Evolutionary conservation across 2,797 vertebrate species (phyloP).

Genomic region (Austrolebias charrua): DNA sequence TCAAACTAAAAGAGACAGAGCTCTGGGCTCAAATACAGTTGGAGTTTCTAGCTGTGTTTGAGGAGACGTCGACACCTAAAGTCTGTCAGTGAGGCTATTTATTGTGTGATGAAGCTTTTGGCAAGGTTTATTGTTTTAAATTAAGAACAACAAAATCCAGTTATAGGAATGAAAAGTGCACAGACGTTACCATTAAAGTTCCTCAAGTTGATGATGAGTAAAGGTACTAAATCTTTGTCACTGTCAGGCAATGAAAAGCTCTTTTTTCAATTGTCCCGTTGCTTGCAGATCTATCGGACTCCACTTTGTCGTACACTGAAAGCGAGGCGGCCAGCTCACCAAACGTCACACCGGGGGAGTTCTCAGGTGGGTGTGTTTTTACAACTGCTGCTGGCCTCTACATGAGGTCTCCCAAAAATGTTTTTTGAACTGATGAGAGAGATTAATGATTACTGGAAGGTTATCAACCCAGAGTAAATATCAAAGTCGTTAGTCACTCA

Average conservation of each 20-base stretch:
- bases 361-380: conserved; percentile 88
- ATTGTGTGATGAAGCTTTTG: conserved; percentile 4
- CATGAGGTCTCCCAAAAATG: conserved; percentile 17
- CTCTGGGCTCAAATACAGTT: not conserved
- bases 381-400: conserved; percentile 28
- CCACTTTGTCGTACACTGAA: conserved; percentile 99
- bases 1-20: too few species aligned
- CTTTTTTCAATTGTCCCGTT: conserved; percentile 39
- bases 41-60: not conserved
- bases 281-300: conserved; percentile 93
- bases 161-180: not conserved
- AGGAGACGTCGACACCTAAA: conserved; percentile 41
- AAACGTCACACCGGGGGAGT: conserved; percentile 89
- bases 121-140: conserved; percentile 18
- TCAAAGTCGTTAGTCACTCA: conserved; percentile 7
- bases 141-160: not conserved
- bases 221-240: not conserved
- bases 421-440: conserved; percentile 16
- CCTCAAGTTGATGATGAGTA: conserved; percentile 3
- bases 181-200: not conserved
- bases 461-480: conserved; percentile 25
- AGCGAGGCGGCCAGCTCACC: conserved; percentile 93
- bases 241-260: conserved; percentile 19
- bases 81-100: conserved; percentile 21
- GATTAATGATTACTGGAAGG: conserved; percentile 30